Evolutionary conservation across 2,888 invertebrate genomes (phyloP).

Genomic region (Ichneumoninae sp.): DNA sequence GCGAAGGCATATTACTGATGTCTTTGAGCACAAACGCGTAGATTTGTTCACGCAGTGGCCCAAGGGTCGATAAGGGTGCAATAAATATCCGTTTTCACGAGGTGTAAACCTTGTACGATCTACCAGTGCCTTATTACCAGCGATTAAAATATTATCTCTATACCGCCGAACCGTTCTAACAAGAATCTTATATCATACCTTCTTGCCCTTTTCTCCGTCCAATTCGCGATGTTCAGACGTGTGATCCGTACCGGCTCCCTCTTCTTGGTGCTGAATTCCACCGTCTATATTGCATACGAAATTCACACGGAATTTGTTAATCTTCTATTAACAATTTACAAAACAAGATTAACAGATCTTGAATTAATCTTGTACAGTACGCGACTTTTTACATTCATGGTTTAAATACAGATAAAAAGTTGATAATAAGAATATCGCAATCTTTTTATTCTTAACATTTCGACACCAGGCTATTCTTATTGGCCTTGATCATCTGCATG

Average conservation of each 20-base stretch:
- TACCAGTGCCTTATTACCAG: conserved; percentile 48
- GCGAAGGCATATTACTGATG: conserved; percentile 39
- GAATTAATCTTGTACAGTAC: neutral
- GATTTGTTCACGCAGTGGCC: conserved; percentile 24
- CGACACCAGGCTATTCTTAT: neutral
- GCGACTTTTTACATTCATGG: neutral
- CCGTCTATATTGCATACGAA: conserved; percentile 35
- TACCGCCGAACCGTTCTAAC: conserved; percentile 14
- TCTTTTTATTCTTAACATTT: neutral
- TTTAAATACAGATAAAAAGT: too few relatives aligned
- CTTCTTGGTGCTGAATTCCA: conserved; percentile 71
- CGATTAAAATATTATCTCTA: conserved; percentile 67
- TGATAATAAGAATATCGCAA: neutral
- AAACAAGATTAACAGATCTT: too few relatives aligned
- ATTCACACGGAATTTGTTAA: neutral
- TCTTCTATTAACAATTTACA: neutral
- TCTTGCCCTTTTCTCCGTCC: conserved; percentile 73
- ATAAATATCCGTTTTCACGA: conserved; percentile 62
- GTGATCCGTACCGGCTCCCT: conserved; percentile 71
- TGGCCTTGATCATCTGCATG: too few relatives aligned
- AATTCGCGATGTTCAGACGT: conserved; percentile 72
- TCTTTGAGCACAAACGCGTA: conserved; percentile 10
- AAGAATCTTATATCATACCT: conserved; percentile 71
- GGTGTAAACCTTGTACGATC: conserved; percentile 50
- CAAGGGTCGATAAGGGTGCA: conserved; percentile 29